Evolutionary conservation across 2,888 invertebrate species (phyloP), one percentile per base, ranked within the genome.

Genomic region (Spialia ferax): DNA sequence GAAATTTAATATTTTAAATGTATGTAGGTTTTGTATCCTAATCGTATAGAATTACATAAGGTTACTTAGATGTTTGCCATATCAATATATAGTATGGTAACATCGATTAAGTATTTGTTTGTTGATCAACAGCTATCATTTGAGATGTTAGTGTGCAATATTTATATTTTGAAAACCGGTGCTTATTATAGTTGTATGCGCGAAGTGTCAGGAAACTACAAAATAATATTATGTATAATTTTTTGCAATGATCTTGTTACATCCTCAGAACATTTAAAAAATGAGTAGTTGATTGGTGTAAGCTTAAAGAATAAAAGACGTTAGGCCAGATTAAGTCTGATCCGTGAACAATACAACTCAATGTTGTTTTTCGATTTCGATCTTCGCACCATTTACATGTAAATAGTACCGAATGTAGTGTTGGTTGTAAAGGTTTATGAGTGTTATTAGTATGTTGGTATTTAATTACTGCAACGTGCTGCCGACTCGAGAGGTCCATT

Each of bases 211-310:
- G 20, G 45, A 70, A 71, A 73, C 68, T 45, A 38, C 72, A 63
- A 35, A 32, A 69, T 32, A 3, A 32, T 8, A 32, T 32, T 32
- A 32, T 32, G 13, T 35, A 35, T 26, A 26, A 67, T 66, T 63
- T 60, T 74, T 77, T 74, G 69, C 72, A 69, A 69, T 65, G 70
- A 74, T 69, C 60, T 71, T 71, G 60, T 76, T 79, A 76, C 82
- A 87, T 87, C 91, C 89, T 91, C 90, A 88, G 91, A 90, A 91
- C 90, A 85, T 82, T 88, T 86, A 85, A 72, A 70, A 74, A 75
- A 67, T 74, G 75, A 77, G 77, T 83, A 84, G 79, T 80, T 75
- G 72, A 72, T 80, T 70, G 77, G 77, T 83, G 80, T 85, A 83
- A 83, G 82, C 78, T 85, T 85, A 72, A 77, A 60, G 48, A 72